Evolutionary conservation across 2,797 vertebrate species (phyloP).

Genomic region (Melanotaenia parkinsoni): DNA sequence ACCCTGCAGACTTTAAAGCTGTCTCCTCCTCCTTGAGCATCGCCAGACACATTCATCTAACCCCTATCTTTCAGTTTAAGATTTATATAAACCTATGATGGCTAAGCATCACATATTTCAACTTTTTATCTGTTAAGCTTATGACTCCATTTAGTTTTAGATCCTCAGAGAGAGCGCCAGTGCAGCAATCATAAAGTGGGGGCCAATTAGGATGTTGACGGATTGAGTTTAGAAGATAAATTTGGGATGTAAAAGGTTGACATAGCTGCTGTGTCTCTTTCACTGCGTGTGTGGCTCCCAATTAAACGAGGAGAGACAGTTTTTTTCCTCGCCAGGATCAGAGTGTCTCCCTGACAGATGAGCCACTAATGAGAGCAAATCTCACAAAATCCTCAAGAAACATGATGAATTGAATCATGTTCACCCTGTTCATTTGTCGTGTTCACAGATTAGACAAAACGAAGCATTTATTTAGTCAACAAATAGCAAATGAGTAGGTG

Average conservation of each 20-base stretch:
- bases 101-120: slow-evolving; percentile 83
- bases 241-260: slow-evolving; percentile 85
- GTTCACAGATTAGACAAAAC: slow-evolving; percentile 70
- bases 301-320: slow-evolving; percentile 79
- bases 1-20: slow-evolving; percentile 62
- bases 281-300: slow-evolving; percentile 76
- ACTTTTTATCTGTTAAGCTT: slow-evolving; percentile 80
- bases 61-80: slow-evolving; percentile 75
- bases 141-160: slow-evolving; percentile 84
- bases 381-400: slow-evolving; percentile 80
- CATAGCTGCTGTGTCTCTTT: slow-evolving; percentile 82
- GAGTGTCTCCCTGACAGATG: slow-evolving; percentile 81
- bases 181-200: slow-evolving; percentile 80
- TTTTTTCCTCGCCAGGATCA: slow-evolving; percentile 76
- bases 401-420: slow-evolving; percentile 78
- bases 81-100: slow-evolving; percentile 83
- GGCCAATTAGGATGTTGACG: slow-evolving; percentile 86
- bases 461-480: slow-evolving; percentile 76
- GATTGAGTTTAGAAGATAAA: slow-evolving; percentile 87
- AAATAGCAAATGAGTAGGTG: slow-evolving; percentile 74
- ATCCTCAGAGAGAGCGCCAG: slow-evolving; percentile 81
- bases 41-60: slow-evolving; percentile 79
- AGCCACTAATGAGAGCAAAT: slow-evolving; percentile 81
- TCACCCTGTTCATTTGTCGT: slow-evolving; percentile 75
- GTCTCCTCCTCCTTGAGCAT: slow-evolving; percentile 58